A percentile compares a stretch with the other conserved stretches of the same genome.
These are phyloP conservation scores for Dendroctonus ponderosae DNA, from an alignment of 1,140 invertebrate genomes.

Conservation along the genomic window DNA sequence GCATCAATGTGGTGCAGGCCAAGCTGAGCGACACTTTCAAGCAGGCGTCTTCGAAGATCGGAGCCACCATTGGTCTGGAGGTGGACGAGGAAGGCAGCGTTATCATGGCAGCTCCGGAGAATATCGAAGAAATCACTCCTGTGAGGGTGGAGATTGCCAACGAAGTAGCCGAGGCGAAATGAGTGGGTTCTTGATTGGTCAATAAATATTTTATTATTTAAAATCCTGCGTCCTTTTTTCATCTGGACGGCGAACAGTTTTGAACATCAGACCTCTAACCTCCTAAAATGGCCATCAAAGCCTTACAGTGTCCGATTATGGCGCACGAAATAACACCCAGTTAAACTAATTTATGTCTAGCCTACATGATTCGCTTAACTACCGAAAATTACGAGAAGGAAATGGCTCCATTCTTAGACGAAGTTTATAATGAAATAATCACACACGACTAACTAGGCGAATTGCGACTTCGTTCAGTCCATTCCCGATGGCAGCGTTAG, in stretches of 20 bases:
- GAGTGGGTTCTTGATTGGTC: too few relatives aligned
- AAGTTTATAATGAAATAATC: conserved; percentile 1
- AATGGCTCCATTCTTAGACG: conserved; percentile 5
- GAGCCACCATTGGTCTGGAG: conserved; percentile 79
- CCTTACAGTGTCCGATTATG: too few relatives aligned
- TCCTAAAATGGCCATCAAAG: too few relatives aligned
- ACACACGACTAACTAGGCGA: background rate
- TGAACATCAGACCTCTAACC: too few relatives aligned
- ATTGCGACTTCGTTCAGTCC: background rate
- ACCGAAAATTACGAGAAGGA: conserved; percentile 15
- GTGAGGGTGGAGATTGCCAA: background rate
- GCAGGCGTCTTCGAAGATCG: conserved; percentile 80
- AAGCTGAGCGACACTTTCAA: conserved; percentile 79
- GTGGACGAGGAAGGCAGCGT: conserved; percentile 63
- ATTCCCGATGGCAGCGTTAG: background rate
- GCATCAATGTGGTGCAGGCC: conserved; percentile 94
- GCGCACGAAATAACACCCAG: too few relatives aligned
- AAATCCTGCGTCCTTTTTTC: too few relatives aligned
- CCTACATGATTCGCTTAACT: conserved; percentile 14
- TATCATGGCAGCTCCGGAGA: conserved; percentile 8
- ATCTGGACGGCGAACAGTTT: too few relatives aligned
- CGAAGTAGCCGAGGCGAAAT: too few relatives aligned
- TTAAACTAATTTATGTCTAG: conserved; percentile 5
- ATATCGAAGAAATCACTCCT: conserved; percentile 12
- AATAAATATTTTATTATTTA: too few relatives aligned